Percentiles rank a stretch among this genome's conserved stretches.
Evolutionary conservation across 92 coral and sea anemone genomes (phyloP).

Genomic region (Plumapathes pennacea): DNA sequence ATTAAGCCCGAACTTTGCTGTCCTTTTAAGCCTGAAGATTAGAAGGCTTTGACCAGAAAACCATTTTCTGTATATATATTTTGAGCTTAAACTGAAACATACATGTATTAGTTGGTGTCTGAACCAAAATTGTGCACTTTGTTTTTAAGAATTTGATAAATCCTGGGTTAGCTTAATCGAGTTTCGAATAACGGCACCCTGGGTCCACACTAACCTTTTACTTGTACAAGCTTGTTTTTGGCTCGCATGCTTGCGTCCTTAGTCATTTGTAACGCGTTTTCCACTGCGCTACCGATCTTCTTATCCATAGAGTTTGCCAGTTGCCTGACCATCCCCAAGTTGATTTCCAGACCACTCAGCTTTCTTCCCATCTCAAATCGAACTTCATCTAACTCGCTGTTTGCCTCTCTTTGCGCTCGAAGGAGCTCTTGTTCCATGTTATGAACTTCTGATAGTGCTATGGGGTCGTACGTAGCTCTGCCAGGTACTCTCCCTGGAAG

Average conservation of each 20-base stretch:
- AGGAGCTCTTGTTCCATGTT: conserved; percentile 44
- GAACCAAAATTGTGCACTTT: too few relatives aligned
- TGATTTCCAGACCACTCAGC: conserved; percentile 36
- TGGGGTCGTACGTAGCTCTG: too few relatives aligned
- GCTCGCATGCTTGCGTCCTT: conserved; percentile 56
- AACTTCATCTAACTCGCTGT: conserved; percentile 47
- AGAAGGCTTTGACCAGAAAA: too few relatives aligned
- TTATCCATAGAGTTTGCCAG: conserved; percentile 44
- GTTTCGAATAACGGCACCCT: too few relatives aligned
- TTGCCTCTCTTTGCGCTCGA: conserved; percentile 49
- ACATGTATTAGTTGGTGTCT: too few relatives aligned
- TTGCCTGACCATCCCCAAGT: conserved; percentile 36
- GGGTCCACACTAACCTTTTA: conserved; percentile 60
- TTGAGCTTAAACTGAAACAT: too few relatives aligned
- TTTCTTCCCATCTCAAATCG: conserved; percentile 34
- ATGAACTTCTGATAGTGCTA: conserved; percentile 23
- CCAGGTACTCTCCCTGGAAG: conserved; percentile 14
- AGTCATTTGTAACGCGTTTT: conserved; percentile 46
- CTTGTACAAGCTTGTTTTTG: conserved; percentile 35
- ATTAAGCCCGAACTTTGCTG: too few relatives aligned
- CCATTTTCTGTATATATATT: too few relatives aligned
- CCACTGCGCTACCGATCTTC: conserved; percentile 54
- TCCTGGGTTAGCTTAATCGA: too few relatives aligned
- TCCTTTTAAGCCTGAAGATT: too few relatives aligned
- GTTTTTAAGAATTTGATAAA: too few relatives aligned